Evolutionary conservation across 1,140 invertebrate genomes (phyloP).

Genomic region (Choristoneura fumiferana): DNA sequence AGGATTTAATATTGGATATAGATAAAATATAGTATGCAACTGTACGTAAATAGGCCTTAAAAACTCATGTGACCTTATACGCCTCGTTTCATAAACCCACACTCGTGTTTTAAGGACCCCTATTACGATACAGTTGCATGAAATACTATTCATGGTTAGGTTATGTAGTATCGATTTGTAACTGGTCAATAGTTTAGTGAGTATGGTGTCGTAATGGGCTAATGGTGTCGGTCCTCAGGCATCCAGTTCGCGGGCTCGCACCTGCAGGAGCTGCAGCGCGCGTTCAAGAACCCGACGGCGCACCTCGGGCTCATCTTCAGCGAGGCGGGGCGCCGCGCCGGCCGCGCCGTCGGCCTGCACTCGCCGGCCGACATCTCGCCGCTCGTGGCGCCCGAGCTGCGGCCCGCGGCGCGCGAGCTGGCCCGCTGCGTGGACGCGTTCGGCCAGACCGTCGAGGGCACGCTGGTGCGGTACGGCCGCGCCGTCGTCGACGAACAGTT

Average conservation of each 20-base stretch:
- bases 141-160: no score
- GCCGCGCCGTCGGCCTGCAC: constrained; percentile 87
- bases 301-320: constrained; percentile 92
- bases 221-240: constrained; percentile 66
- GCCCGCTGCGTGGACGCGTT: constrained; percentile 85
- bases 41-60: no score
- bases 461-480: constrained; percentile 93
- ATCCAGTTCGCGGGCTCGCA: constrained; percentile 93
- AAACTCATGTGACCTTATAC: no score
- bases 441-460: constrained; percentile 89
- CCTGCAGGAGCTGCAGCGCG: constrained; percentile 91
- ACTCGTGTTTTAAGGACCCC: no score
- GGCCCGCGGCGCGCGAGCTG: constrained; percentile 81
- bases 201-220: no score
- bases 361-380: constrained; percentile 79
- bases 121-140: no score
- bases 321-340: constrained; percentile 90
- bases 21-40: no score
- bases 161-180: no score
- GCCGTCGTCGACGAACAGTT: constrained; percentile 95
- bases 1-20: no score
- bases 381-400: constrained; percentile 84
- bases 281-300: constrained; percentile 90
- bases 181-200: no score
- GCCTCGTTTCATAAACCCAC: no score